Conservation (phyloP, 2,113 vertebrate species). For the Boulengeromyrus knoepffleri region DNA sequence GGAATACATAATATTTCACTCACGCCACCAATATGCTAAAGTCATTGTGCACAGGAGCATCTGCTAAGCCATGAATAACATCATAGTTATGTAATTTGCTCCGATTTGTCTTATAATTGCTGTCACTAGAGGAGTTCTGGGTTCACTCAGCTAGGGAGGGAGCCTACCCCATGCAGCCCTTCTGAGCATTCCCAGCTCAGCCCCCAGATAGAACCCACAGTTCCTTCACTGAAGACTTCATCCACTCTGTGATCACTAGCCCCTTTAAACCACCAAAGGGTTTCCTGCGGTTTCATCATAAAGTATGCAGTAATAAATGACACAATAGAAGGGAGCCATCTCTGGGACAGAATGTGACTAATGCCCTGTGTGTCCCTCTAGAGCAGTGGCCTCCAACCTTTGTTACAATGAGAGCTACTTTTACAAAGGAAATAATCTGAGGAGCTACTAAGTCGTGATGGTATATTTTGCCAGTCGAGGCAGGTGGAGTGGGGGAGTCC, state of each 20-base stretch:
- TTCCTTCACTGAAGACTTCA: not conserved
- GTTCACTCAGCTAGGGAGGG: not conserved
- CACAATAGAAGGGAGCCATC: not conserved
- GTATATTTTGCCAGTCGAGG: not conserved
- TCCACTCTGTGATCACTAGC: not conserved
- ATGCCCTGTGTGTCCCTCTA: not conserved
- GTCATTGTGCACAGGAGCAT: not conserved
- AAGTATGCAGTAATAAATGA: not conserved
- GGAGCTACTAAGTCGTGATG: not conserved
- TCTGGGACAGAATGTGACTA: not conserved
- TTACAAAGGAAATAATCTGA: not conserved
- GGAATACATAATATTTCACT: not conserved
- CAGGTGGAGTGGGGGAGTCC: not conserved
- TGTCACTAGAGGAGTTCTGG: not conserved
- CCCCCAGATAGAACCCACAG: not conserved
- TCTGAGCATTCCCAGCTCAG: not conserved
- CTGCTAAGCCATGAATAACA: not conserved
- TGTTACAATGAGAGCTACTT: not conserved
- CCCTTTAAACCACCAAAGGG: not conserved
- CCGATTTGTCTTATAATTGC: not conserved
- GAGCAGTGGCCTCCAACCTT: not conserved
- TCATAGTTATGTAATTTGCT: not conserved
- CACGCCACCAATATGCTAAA: not conserved
- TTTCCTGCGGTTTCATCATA: not conserved
- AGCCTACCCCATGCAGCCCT: not conserved